Evolutionary conservation across 2,888 invertebrate genomes (phyloP).

Genomic region (Alcis repandata): DNA sequence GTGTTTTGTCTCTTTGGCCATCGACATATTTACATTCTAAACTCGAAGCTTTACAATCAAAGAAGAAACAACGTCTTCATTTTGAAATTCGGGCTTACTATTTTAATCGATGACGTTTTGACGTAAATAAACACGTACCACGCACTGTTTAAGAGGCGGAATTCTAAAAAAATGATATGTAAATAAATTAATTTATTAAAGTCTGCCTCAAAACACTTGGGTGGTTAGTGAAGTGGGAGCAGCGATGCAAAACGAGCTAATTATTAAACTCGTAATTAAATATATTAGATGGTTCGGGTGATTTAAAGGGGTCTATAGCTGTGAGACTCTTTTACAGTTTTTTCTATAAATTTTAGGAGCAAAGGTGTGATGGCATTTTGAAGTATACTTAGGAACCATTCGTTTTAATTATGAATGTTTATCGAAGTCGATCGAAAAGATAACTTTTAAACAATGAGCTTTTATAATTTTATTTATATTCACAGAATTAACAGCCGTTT

Average conservation of each 20-base stretch:
- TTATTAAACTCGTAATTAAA: conserved; percentile 79
- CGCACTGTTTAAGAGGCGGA: conserved; percentile 18
- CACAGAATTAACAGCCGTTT: neutral
- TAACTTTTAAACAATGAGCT: conserved; percentile 13
- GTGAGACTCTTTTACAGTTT: conserved; percentile 36
- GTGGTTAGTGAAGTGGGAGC: conserved; percentile 42
- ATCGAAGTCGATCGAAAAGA: conserved; percentile 22
- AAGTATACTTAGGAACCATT: conserved; percentile 33
- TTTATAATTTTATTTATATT: neutral
- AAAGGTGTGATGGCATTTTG: conserved; percentile 42
- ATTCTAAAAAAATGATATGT: conserved; percentile 25
- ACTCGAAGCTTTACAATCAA: too few relatives aligned
- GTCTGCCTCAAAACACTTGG: conserved; percentile 42
- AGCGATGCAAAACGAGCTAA: conserved; percentile 67
- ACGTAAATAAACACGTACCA: neutral
- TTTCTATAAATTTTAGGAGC: conserved; percentile 30
- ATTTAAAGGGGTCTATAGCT: conserved; percentile 38
- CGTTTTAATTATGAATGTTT: conserved; percentile 35
- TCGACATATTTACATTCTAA: too few relatives aligned
- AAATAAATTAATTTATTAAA: conserved; percentile 41
- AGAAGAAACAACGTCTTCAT: too few relatives aligned
- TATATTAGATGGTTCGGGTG: conserved; percentile 57
- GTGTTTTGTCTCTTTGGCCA: too few relatives aligned
- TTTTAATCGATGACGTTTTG: too few relatives aligned
- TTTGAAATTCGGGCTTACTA: too few relatives aligned